Evolutionary conservation across 2,797 vertebrate genomes (phyloP), one percentile per base, ranked within the genome.

Genomic region (Sebastolobus altivelis): DNA sequence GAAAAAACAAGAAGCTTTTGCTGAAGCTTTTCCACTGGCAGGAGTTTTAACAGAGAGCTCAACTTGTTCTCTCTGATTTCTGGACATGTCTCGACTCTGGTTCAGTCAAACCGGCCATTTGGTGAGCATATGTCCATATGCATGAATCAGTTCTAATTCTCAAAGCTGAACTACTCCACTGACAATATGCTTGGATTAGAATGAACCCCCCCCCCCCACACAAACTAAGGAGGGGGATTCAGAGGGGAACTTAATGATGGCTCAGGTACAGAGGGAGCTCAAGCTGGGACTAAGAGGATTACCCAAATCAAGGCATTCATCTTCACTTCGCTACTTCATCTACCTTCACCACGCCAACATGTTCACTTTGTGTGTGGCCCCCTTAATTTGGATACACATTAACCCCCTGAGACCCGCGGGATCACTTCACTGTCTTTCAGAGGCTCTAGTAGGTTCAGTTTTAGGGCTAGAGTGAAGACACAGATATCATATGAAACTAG

Each of bases 281-380:
- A 77, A 66, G 31, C 55, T 49, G 20, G 20, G 49, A 65, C 65
- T 69, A 69, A 85, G 54, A 85, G 66, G 77, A 77, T 88, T 82
- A 81, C 2, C 65, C 55, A 33, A 62, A 70, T 16, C 54, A 58
- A 62, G 13, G 38, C 16, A 67, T 55, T 72, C 27, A 77, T 75
- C 74, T 79, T 69, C 60, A 74, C 60, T 76, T 37, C 68, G 35
- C 22, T 37, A 13, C n/a, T 43, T 67, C 25, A 43, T 67, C 3
- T 40, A 9, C 25, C 33, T 67, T 35, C 14, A 65, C 13, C 12
- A 40, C 37, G 55, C 22, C 54, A 55, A 70, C 52, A 7, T 3
- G 12, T 12, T 70, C 9, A n/a, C 16, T 27, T 25, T 60, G 56
- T 63, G 77, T 46, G 65, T n/a, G 52, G 55, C 8, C 13, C 13